Evolutionary conservation across 2,888 invertebrate genomes (phyloP), one percentile per base, ranked within the genome.

Genomic region (Bombyx huttoni): DNA sequence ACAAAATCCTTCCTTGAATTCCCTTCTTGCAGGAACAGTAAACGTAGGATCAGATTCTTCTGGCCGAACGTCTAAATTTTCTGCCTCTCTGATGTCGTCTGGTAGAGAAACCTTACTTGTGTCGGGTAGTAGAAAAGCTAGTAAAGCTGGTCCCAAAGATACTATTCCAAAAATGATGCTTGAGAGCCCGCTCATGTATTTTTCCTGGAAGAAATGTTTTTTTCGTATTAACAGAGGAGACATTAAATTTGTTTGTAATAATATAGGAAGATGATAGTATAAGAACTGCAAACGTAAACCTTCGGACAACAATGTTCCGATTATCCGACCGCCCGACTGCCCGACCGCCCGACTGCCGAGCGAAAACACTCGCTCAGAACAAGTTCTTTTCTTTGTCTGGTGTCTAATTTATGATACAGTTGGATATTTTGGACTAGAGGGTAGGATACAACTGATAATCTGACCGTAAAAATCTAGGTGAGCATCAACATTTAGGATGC

Each of bases 91-190:
- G 49, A 86, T 57, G 55, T 75, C 66, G 7, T 83, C 86, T 0
- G 87, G 87, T 10, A 87, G 63, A 0, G 69, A 68, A 0, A 68
- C 56, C 7, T 63, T 63, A 56, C 82, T 82, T 3, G 86, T 81
- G 58, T 87, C 88, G 0, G 87, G 88, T 13, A 88, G 65, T 45
- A 81, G 58, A 0, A 84, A 64, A 0, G 84, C 73, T 51, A 87
- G 60, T 34, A 67, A 9, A 0, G 81, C 86, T 0, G 87, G 78
- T 0, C 76, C 78, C 2, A 87, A 62, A 1, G 87, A 80, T 9
- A 70, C 78, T 5, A 77, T 46, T 0, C 82, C 84, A 51, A 87
- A 83, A 13, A 79, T 68, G 13, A 86, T 61, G 59, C 78, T 82
- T 0, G 86, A 79, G 9, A 86, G 67, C 5, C 84, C 81, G 0